Conservation (phyloP, 2,113 vertebrate genomes). For the Oostethus manadensis region DNA sequence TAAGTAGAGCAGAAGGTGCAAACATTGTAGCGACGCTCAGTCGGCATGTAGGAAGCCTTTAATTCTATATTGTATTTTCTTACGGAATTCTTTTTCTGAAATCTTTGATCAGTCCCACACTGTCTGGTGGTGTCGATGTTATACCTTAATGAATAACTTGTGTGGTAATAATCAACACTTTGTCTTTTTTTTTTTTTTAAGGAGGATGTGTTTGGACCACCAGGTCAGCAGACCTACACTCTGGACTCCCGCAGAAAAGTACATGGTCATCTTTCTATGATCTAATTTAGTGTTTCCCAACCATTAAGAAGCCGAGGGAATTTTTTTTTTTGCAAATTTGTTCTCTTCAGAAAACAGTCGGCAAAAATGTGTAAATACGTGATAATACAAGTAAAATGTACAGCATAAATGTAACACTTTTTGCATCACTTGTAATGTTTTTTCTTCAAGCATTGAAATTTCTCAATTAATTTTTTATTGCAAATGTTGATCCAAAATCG, state of each 20-base stretch:
- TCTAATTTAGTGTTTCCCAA: too few relatives aligned
- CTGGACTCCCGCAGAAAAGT: constrained; percentile 86
- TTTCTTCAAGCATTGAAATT: too few relatives aligned
- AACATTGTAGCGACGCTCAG: not conserved
- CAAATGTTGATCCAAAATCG: too few relatives aligned
- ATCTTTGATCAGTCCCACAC: constrained; percentile 10
- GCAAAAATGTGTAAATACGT: too few relatives aligned
- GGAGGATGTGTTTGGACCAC: constrained; percentile 82
- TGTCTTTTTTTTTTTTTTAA: constrained; percentile 46
- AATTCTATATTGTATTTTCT: not conserved
- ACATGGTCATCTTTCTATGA: constrained; percentile 20
- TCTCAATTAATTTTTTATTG: too few relatives aligned
- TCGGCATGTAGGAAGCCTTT: not conserved
- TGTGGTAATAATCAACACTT: constrained; percentile 12
- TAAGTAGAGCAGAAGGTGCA: constrained; percentile 9
- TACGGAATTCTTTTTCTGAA: not conserved
- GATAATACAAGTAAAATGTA: too few relatives aligned
- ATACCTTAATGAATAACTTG: not conserved
- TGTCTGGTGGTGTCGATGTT: constrained; percentile 8
- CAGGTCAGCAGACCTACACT: constrained; percentile 79
- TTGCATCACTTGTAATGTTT: too few relatives aligned
- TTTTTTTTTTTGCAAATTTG: too few relatives aligned
- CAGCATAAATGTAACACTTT: too few relatives aligned
- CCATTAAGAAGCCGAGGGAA: too few relatives aligned
- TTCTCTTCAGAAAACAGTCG: too few relatives aligned